phyloP scores from a whole-genome alignment of 2,888 invertebrate genomes.

The Sinotaia quadrata region DNA sequence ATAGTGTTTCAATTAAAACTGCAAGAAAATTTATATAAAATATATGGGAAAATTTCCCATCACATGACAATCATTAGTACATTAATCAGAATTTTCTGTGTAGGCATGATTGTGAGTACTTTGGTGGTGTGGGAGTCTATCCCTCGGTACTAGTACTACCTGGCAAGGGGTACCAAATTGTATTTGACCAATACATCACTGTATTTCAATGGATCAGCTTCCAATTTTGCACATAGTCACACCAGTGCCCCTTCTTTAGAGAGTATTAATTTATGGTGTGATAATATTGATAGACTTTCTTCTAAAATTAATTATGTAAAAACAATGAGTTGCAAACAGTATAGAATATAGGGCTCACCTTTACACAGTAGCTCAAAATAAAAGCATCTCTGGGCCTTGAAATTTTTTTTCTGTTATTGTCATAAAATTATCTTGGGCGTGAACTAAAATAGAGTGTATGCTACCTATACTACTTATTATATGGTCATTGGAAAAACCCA shows the following conservation, averaged over 20 bases:
- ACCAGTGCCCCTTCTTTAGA: neutral
- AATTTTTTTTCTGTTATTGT: too few species aligned
- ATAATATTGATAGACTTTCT: neutral
- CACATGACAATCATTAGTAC: too few species aligned
- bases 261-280: neutral
- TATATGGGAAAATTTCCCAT: too few species aligned
- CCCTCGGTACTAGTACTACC: neutral
- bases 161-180: neutral
- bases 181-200: neutral
- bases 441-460: neutral
- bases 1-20: too few species aligned
- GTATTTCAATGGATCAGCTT: too few species aligned
- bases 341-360: neutral
- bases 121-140: too few species aligned
- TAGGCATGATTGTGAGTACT: too few species aligned
- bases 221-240: too few species aligned
- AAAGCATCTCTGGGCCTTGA: neutral
- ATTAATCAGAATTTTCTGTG: too few species aligned
- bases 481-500: neutral
- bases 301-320: neutral
- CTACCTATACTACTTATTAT: neutral
- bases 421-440: neutral
- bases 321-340: neutral
- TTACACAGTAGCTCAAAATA: neutral
- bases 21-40: too few species aligned